Conservation (phyloP, 23 tunicate species). For the Trididemnum clinides region DNA sequence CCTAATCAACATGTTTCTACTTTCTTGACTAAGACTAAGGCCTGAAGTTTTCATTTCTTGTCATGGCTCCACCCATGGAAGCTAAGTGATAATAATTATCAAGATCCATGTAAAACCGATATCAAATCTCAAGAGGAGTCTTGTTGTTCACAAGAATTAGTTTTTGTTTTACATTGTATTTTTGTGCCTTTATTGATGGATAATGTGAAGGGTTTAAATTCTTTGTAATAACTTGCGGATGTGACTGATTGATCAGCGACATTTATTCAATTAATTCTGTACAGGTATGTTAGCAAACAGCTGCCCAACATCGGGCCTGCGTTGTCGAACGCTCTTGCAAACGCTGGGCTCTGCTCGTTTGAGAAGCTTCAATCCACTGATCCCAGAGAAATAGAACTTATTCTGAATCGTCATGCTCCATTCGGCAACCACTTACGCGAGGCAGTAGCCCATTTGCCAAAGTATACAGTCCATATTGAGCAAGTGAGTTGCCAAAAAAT, state of each 20-base stretch:
- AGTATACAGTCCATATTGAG: constrained; percentile 64
- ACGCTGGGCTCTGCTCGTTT: constrained; percentile 76
- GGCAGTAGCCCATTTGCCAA: constrained; percentile 52
- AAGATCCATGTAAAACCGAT: no score
- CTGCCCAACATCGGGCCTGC: constrained; percentile 71
- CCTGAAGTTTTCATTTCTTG: no score
- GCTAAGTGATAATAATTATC: no score
- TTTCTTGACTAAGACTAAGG: no score
- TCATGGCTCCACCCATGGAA: no score
- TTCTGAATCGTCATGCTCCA: constrained; percentile 80
- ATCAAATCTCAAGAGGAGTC: no score
- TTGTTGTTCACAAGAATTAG: no score
- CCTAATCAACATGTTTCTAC: no score
- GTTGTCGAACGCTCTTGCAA: constrained; percentile 63
- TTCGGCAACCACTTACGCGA: constrained; percentile 69
- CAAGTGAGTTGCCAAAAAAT: constrained; percentile 34
- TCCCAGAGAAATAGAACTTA: constrained; percentile 79
- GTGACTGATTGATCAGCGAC: background rate
- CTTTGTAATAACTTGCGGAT: no score
- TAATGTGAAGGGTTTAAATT: no score
- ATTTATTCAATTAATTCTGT: background rate
- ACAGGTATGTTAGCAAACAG: constrained; percentile 67
- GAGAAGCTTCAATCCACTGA: constrained; percentile 39
- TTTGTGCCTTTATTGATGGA: no score
- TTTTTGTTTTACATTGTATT: no score